Evolutionary conservation across 2,888 invertebrate species (phyloP).

Genomic region (Temnothorax ravouxi): DNA sequence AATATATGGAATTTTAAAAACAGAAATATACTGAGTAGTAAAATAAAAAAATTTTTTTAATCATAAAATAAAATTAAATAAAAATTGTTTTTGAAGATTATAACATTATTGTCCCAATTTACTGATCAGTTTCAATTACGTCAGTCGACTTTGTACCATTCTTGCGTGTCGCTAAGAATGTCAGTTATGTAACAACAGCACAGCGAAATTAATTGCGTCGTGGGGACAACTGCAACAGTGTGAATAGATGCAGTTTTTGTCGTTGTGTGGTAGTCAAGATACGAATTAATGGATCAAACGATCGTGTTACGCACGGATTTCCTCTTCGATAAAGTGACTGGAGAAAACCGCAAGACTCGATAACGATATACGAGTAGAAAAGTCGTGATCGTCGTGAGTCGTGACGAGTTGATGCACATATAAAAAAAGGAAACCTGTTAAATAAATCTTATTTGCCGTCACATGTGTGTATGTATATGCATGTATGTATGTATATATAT

Average conservation of each 20-base stretch:
- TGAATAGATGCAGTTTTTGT: neutral
- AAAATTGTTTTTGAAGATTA: neutral
- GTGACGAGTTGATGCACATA: slow-evolving; percentile 40
- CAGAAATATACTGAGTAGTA: neutral
- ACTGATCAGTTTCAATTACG: slow-evolving; percentile 11
- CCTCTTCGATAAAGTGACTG: slow-evolving; percentile 40
- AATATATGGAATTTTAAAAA: slow-evolving; percentile 7
- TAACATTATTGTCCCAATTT: neutral
- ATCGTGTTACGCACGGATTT: slow-evolving; percentile 48
- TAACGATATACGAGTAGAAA: slow-evolving; percentile 64
- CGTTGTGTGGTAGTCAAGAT: neutral
- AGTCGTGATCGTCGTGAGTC: slow-evolving; percentile 38
- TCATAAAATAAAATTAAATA: neutral
- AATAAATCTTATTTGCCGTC: slow-evolving; percentile 62
- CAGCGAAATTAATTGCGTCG: slow-evolving; percentile 11
- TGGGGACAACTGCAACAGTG: neutral
- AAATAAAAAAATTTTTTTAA: neutral
- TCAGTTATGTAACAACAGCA: neutral
- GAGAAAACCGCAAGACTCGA: slow-evolving; percentile 66
- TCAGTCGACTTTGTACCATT: neutral
- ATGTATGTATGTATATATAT: neutral
- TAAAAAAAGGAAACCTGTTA: slow-evolving; percentile 59
- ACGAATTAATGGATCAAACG: slow-evolving; percentile 40
- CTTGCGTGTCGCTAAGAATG: neutral
- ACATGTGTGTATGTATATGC: neutral